phyloP scores from a whole-genome alignment of 2,113 vertebrate species.

The Melanotaenia duboulayi region DNA sequence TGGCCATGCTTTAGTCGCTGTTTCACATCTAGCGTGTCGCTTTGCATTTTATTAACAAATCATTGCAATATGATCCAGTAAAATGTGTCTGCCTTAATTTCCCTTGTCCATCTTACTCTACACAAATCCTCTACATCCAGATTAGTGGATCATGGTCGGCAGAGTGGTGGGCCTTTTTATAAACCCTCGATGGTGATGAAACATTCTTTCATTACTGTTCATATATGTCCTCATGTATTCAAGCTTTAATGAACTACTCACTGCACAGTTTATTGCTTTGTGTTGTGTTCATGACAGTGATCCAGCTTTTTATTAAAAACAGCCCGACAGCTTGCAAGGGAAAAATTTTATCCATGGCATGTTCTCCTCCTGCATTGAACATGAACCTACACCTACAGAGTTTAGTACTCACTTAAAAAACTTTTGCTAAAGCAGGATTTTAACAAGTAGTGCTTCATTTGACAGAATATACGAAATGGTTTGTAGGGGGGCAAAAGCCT shows the following conservation, averaged over 20 bases:
- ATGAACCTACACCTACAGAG: slow-evolving; percentile 24
- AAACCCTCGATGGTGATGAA: slow-evolving; percentile 67
- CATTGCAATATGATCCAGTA: slow-evolving; percentile 71
- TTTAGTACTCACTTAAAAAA: neutral
- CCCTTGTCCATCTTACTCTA: slow-evolving; percentile 63
- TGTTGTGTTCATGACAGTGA: slow-evolving; percentile 57
- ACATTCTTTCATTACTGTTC: slow-evolving; percentile 68
- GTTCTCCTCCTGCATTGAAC: slow-evolving; percentile 26
- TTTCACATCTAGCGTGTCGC: slow-evolving; percentile 57
- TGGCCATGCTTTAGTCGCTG: slow-evolving; percentile 60
- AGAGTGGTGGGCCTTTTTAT: slow-evolving; percentile 64
- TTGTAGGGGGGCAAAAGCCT: slow-evolving; percentile 24
- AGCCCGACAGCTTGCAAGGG: slow-evolving; percentile 31
- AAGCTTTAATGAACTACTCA: slow-evolving; percentile 59
- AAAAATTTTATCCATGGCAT: slow-evolving; percentile 34
- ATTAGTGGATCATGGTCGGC: slow-evolving; percentile 58
- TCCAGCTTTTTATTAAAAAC: slow-evolving; percentile 50
- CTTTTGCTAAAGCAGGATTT: slow-evolving; percentile 21
- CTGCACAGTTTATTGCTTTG: slow-evolving; percentile 48
- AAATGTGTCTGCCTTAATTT: slow-evolving; percentile 73
- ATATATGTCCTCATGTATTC: slow-evolving; percentile 51
- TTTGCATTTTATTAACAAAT: slow-evolving; percentile 79
- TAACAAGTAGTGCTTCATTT: slow-evolving; percentile 8
- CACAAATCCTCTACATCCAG: slow-evolving; percentile 66
- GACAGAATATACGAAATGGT: slow-evolving; percentile 24